Evolutionary conservation across 1,140 invertebrate genomes (phyloP).

Genomic region (Drosophila navojoa): DNA sequence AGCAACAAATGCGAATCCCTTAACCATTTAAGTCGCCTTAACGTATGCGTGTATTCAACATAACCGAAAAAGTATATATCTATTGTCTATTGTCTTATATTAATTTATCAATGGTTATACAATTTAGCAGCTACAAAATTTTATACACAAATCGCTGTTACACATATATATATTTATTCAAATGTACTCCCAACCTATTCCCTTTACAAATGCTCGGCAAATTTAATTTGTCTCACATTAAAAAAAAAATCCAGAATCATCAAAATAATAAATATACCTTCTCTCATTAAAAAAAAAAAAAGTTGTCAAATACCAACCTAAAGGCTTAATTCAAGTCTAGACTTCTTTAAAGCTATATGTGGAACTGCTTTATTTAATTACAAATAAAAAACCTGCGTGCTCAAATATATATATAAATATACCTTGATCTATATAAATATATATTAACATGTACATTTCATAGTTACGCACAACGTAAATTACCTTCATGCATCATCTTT

Average conservation of each 20-base stretch:
- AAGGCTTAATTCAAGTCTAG: too few species aligned
- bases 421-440: conserved; percentile 15
- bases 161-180: conserved; percentile 32
- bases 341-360: conserved; percentile 21
- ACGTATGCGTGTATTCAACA: conserved; percentile 66
- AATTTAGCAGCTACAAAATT: conserved; percentile 37
- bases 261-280: not conserved
- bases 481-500: conserved; percentile 7
- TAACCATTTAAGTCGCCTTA: conserved; percentile 71
- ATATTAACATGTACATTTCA: conserved; percentile 24
- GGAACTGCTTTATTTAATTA: conserved; percentile 11
- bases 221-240: conserved; percentile 15
- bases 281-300: not conserved
- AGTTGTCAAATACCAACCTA: too few species aligned
- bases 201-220: conserved; percentile 10
- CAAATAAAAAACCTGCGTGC: conserved; percentile 40
- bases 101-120: conserved; percentile 38
- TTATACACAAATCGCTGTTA: conserved; percentile 52
- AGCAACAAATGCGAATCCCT: conserved; percentile 29
- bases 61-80: conserved; percentile 61
- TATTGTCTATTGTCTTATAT: conserved; percentile 36
- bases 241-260: not conserved
- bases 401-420: conserved; percentile 35
- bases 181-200: conserved; percentile 17
- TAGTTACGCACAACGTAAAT: conserved; percentile 9